Evolutionary conservation across 2,888 invertebrate genomes (phyloP).

Genomic region (Melangyna quadrimaculata): DNA sequence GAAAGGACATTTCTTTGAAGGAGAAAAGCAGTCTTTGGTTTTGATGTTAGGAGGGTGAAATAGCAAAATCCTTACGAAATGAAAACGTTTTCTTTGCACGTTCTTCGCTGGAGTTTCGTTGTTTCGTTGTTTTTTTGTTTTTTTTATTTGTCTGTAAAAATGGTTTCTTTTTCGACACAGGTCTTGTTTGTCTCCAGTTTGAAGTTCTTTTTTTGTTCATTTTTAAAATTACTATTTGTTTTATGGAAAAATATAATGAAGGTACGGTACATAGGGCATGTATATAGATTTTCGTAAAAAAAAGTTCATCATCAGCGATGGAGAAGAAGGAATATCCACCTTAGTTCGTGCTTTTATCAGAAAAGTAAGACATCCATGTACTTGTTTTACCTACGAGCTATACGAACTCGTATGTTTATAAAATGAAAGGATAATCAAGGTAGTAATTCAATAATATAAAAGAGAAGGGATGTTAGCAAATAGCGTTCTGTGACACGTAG

Average conservation of each 20-base stretch:
- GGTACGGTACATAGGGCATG: not conserved
- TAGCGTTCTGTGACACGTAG: not conserved
- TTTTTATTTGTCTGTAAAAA: not conserved
- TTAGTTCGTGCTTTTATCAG: not conserved
- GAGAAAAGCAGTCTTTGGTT: not conserved
- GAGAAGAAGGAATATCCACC: not conserved
- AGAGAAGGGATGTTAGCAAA: constrained; percentile 6
- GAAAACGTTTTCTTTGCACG: constrained; percentile 45
- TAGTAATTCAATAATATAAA: constrained; percentile 43
- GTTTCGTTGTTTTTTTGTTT: too few species aligned
- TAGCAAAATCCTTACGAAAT: constrained; percentile 44
- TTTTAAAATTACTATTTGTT: not conserved
- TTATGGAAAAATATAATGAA: not conserved
- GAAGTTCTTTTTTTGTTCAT: not conserved
- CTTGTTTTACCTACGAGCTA: too few species aligned
- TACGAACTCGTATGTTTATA: not conserved
- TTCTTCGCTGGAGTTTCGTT: constrained; percentile 24
- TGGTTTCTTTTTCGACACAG: constrained; percentile 27
- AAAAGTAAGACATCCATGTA: constrained; percentile 39
- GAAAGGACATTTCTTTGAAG: not conserved
- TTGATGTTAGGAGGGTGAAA: not conserved
- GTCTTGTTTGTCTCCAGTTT: constrained; percentile 43
- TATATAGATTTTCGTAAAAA: not conserved
- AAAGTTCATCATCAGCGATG: not conserved
- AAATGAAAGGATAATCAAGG: constrained; percentile 50